Conservation (phyloP, 2,113 vertebrate species). For the Psittacus erithacus region DNA sequence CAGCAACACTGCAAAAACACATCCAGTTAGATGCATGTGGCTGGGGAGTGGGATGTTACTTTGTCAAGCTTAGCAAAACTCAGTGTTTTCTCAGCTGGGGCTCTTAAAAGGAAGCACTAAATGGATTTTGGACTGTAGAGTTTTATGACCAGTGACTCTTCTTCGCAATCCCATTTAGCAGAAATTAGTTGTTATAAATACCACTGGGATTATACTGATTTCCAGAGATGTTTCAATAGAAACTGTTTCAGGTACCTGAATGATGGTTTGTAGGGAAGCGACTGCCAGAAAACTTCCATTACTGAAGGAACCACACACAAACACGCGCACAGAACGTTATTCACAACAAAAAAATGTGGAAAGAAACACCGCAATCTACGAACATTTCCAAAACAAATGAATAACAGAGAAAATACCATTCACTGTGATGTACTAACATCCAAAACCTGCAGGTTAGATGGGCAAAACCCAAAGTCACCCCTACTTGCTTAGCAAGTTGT, state of each 20-base stretch:
- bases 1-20: neutral
- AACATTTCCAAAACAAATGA: neutral
- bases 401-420: neutral
- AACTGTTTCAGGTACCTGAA: neutral
- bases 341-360: accelerated
- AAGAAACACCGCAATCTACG: neutral
- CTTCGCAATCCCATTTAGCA: neutral
- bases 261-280: neutral
- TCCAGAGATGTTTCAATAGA: neutral
- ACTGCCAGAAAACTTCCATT: neutral
- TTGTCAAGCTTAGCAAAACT: neutral
- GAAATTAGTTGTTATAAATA: neutral
- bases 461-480: neutral
- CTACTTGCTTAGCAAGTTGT: neutral
- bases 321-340: neutral
- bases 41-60: neutral
- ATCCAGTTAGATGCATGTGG: neutral
- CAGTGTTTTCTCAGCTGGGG: neutral
- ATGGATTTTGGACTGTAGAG: neutral
- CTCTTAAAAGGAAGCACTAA: neutral
- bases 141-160: neutral
- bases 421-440: neutral
- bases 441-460: neutral
- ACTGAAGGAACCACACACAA: neutral
- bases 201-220: neutral